Percentiles rank a stretch among this genome's conserved stretches.
Conservation (phyloP, 1,140 invertebrate species). For the Marisa cornuarietis region DNA sequence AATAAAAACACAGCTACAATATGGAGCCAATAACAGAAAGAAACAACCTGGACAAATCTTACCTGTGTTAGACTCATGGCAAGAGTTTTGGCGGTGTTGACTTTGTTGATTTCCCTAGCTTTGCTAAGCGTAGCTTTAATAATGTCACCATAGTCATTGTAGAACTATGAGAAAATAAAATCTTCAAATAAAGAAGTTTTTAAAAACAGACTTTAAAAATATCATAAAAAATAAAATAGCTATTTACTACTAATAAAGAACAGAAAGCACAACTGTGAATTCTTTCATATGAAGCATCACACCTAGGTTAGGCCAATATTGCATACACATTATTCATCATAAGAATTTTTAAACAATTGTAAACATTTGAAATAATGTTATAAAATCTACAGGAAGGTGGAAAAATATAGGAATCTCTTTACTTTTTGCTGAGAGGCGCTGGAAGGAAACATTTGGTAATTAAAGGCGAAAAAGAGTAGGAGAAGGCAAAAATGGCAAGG, state of each 20-base stretch:
- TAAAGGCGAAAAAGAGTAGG: no score
- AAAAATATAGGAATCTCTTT: no score
- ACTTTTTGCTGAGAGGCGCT: no score
- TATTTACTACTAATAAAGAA: not conserved
- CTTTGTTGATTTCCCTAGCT: slow-evolving; percentile 96
- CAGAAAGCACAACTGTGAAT: not conserved
- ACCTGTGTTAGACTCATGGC: slow-evolving; percentile 83
- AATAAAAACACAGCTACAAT: no score
- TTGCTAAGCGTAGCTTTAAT: slow-evolving; percentile 97
- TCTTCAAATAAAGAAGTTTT: not conserved
- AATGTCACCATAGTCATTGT: slow-evolving; percentile 99
- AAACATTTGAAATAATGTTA: no score
- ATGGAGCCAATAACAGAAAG: no score
- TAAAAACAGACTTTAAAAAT: not conserved
- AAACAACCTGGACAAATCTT: not conserved
- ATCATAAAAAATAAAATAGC: slow-evolving; percentile 3
- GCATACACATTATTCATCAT: no score
- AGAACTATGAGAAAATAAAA: slow-evolving; percentile 75
- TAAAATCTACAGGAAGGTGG: no score
- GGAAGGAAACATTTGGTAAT: no score
- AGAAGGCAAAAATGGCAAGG: no score
- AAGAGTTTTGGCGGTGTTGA: slow-evolving; percentile 94
- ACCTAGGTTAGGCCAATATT: not conserved
- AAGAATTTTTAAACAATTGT: no score
- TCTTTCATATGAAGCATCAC: not conserved